These are phyloP conservation scores for Acleris sparsana DNA, from an alignment of 2,888 invertebrate species.

Conservation along the genomic window DNA sequence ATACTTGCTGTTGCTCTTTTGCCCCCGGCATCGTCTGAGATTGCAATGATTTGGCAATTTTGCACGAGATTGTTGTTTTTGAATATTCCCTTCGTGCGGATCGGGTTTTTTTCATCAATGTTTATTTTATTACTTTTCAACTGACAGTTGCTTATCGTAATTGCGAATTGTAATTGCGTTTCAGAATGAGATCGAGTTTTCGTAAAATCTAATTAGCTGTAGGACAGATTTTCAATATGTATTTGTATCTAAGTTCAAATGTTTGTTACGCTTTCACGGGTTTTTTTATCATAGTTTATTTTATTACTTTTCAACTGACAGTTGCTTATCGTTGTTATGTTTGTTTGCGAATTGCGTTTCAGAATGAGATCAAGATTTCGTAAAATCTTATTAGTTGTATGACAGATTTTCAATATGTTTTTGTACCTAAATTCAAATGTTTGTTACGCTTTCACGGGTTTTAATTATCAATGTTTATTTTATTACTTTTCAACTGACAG, in stretches of 20 bases:
- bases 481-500: conserved; percentile 11
- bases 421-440: too few relatives aligned
- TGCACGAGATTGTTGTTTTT: conserved; percentile 51
- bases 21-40: conserved; percentile 44
- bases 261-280: too few relatives aligned
- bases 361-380: too few relatives aligned
- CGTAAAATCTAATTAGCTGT: too few relatives aligned
- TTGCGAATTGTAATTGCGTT: conserved; percentile 3
- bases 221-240: conserved; percentile 1
- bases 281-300: conserved; percentile 39
- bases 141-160: conserved; percentile 8
- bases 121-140: conserved; percentile 36
- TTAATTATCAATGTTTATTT: conserved; percentile 40
- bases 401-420: neutral
- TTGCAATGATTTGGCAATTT: conserved; percentile 67
- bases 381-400: too few relatives aligned
- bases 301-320: conserved; percentile 14
- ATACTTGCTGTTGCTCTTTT: conserved; percentile 45
- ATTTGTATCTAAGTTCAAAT: too few relatives aligned
- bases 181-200: neutral
- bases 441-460: neutral
- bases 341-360: neutral
- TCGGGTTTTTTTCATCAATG: conserved; percentile 37
- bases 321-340: conserved; percentile 7
- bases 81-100: conserved; percentile 55